phyloP scores from a whole-genome alignment of 2,113 vertebrate species.

The Todiramphus chloris region DNA sequence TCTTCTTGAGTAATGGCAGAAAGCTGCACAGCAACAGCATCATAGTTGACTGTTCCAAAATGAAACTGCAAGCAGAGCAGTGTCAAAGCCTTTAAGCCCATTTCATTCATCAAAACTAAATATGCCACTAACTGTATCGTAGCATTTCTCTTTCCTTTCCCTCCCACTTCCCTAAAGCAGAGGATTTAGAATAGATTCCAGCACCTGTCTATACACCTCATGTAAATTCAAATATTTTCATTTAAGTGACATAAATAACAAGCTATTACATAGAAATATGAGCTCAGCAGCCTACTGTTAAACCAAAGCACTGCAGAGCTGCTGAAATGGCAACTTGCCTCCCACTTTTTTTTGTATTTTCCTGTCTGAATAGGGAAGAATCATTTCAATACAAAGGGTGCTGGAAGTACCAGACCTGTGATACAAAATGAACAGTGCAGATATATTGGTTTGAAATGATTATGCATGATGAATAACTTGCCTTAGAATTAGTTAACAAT shows the following conservation, averaged over 20 bases:
- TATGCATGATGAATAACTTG: background rate
- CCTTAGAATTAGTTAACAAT: background rate
- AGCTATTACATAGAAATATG: background rate
- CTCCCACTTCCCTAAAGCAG: background rate
- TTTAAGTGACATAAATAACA: background rate
- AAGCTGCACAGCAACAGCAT: background rate
- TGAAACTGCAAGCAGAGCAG: background rate
- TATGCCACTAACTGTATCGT: background rate
- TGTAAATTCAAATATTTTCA: background rate
- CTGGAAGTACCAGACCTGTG: background rate
- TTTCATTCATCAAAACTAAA: background rate
- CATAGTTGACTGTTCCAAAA: background rate
- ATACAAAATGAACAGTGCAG: background rate
- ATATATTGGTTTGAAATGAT: background rate
- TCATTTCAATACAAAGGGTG: background rate
- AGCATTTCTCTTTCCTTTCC: background rate
- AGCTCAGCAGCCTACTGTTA: background rate
- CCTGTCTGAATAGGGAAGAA: background rate
- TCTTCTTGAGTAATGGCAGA: background rate
- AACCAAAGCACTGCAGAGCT: background rate
- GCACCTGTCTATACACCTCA: background rate
- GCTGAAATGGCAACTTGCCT: background rate
- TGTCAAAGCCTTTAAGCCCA: background rate
- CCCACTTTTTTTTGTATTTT: background rate
- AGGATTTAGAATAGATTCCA: background rate